phyloP scores from a whole-genome alignment of 1,140 invertebrate species.

The Lepidurus apus region DNA sequence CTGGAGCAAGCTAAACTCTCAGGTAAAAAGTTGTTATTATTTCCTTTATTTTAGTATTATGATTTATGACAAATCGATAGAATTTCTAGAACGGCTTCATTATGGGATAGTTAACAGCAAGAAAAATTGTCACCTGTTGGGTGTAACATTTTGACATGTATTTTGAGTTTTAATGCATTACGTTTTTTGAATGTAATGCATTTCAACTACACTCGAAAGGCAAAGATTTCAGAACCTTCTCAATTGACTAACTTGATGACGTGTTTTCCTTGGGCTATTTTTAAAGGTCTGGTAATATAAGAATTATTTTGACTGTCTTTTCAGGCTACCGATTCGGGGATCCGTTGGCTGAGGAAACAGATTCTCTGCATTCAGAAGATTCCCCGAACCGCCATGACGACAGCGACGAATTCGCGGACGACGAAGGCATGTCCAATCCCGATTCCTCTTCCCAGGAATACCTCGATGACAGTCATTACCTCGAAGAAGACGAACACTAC shows the following conservation, averaged over 20 bases:
- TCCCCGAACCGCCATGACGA: conserved; percentile 45
- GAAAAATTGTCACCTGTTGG: no score
- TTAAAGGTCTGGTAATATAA: conserved; percentile 44
- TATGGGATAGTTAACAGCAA: no score
- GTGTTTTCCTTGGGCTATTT: no score
- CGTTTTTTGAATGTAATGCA: no score
- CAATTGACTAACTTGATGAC: no score
- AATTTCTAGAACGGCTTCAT: no score
- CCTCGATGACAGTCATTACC: conserved; percentile 42
- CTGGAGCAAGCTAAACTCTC: conserved; percentile 60
- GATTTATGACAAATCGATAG: no score
- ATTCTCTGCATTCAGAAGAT: conserved; percentile 57
- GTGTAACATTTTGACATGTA: no score
- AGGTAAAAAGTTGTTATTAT: conserved; percentile 34
- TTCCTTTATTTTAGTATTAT: no score
- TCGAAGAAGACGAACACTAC: conserved; percentile 43
- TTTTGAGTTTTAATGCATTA: no score
- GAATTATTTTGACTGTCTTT: neutral
- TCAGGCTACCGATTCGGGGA: conserved; percentile 61
- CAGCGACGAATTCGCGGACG: conserved; percentile 61
- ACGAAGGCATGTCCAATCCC: conserved; percentile 56
- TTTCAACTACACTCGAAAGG: no score
- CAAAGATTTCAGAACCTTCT: no score
- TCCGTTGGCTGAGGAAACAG: conserved; percentile 60
- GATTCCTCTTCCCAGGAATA: conserved; percentile 51